Percentiles rank a stretch among this genome's conserved stretches.
Conservation (phyloP, 92 coral and sea anemone genomes). For the Zoanthus solanderi region DNA sequence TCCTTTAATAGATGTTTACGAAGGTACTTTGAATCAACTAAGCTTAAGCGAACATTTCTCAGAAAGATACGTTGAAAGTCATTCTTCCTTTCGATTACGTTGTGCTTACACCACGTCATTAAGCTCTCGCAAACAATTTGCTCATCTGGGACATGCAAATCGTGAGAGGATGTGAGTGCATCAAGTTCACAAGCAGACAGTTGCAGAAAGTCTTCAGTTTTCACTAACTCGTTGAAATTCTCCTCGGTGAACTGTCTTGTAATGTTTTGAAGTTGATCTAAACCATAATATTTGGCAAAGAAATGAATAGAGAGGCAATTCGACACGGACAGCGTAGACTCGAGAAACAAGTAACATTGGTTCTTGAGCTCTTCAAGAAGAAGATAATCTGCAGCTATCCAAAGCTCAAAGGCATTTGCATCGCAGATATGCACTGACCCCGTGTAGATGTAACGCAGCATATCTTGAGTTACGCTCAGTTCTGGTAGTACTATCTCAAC, state of each 20-base stretch:
- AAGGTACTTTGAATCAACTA: constrained; percentile 31
- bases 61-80: constrained; percentile 18
- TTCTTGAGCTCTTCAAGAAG: constrained; percentile 29
- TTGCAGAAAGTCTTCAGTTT: constrained; percentile 13
- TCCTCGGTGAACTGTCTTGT: constrained; percentile 20
- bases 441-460: constrained; percentile 26
- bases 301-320: constrained; percentile 37
- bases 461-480: background rate
- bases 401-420: constrained; percentile 16
- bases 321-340: constrained; percentile 13
- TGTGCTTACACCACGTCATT: constrained; percentile 31
- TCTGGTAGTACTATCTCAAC: constrained; percentile 14
- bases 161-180: background rate
- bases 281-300: constrained; percentile 33
- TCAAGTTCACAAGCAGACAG: constrained; percentile 13
- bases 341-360: constrained; percentile 21
- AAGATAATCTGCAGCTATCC: constrained; percentile 31
- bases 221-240: constrained; percentile 21
- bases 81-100: background rate
- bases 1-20: constrained; percentile 24
- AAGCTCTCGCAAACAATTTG: constrained; percentile 33
- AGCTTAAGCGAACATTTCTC: constrained; percentile 9
- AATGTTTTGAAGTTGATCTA: constrained; percentile 12
- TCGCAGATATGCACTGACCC: constrained; percentile 28
- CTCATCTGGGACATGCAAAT: constrained; percentile 4